Evolutionary conservation across 2,888 invertebrate species (phyloP), one percentile per base, ranked within the genome.

Genomic region (Pilophorus perplexus): DNA sequence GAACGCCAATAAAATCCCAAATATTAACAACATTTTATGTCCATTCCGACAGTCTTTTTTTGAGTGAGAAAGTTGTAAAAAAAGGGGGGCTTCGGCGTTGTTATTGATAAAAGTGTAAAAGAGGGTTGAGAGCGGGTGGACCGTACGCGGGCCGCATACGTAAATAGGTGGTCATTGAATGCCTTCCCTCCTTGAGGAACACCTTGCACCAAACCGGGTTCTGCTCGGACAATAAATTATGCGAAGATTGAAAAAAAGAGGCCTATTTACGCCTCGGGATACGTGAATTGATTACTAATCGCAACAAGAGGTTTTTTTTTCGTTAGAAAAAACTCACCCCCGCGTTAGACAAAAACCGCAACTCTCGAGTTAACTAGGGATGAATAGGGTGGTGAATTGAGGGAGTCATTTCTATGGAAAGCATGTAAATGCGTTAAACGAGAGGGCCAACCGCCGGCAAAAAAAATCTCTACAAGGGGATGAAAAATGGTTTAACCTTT

Each of bases 91-190:
- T 38, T 38, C n/a, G n/a, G n/a, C n/a, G n/a, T 66, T 75, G 67
- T 69, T 71, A 71, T 72, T 71, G 71, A 69, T 70, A 71, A 71
- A 71, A 71, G 68, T 66, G 70, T 67, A 68, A 68, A 70, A 68
- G 48, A 48, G 52, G 66, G 66, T 54, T 25, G 23, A 38, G 50
- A 40, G 59, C 68, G 67, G 71, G 67, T 71, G 72, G 72, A 72
- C 71, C 55, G 44, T 33, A 64, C 72, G 71, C 59, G 50, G 46
- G 50, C 55, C 12, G 72, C 70, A 72, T 72, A 68, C 67, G 22
- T 65, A 70, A 72, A 66, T 66, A 69, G 70, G 46, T 70, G 71
- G 70, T 70, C 71, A 71, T 71, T 71, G 70, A 67, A 68, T 65
- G 50, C 59, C 52, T 66, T 62, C 65, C 64, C 48, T 55, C 57